phyloP scores from a whole-genome alignment of 1,140 invertebrate genomes.

The Orius insidiosus region DNA sequence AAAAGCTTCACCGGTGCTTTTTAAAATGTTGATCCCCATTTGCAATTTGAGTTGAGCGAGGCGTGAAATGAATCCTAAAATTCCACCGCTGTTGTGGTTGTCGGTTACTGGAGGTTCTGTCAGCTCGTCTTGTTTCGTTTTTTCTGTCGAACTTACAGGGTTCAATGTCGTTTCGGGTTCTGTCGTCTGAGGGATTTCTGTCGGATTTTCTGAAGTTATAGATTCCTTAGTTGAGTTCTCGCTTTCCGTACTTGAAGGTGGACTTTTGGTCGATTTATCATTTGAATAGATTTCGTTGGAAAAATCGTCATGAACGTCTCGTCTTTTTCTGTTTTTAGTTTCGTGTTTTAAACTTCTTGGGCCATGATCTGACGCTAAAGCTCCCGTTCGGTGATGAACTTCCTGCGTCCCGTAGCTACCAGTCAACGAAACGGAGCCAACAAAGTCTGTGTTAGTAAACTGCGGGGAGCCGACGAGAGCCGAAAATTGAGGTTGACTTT shows the following conservation, averaged over 20 bases:
- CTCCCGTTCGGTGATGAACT: constrained; percentile 18
- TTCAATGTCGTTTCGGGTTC: neutral
- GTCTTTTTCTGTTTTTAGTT: constrained; percentile 10
- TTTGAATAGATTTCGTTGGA: constrained; percentile 15
- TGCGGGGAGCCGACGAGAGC: constrained; percentile 14
- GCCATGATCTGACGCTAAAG: constrained; percentile 31
- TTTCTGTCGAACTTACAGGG: too few relatives aligned
- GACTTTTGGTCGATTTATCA: constrained; percentile 6
- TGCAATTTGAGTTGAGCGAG: constrained; percentile 32
- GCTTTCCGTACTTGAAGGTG: constrained; percentile 1
- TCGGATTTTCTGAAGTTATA: constrained; percentile 12
- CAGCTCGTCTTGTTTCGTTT: neutral
- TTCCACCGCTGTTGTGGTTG: constrained; percentile 17
- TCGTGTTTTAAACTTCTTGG: constrained; percentile 27
- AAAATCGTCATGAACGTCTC: constrained; percentile 14
- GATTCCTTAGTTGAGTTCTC: constrained; percentile 8
- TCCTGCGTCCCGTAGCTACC: constrained; percentile 17
- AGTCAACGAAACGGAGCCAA: constrained; percentile 15
- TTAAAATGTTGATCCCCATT: constrained; percentile 30
- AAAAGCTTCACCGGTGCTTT: constrained; percentile 31
- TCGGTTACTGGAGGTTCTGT: neutral
- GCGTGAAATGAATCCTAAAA: constrained; percentile 29
- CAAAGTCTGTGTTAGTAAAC: constrained; percentile 12
- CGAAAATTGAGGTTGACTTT: constrained; percentile 18
- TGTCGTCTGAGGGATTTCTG: neutral